Base-by-base conservation (phyloP, 2,113 vertebrate species). In the Ursus arctos region DNA sequence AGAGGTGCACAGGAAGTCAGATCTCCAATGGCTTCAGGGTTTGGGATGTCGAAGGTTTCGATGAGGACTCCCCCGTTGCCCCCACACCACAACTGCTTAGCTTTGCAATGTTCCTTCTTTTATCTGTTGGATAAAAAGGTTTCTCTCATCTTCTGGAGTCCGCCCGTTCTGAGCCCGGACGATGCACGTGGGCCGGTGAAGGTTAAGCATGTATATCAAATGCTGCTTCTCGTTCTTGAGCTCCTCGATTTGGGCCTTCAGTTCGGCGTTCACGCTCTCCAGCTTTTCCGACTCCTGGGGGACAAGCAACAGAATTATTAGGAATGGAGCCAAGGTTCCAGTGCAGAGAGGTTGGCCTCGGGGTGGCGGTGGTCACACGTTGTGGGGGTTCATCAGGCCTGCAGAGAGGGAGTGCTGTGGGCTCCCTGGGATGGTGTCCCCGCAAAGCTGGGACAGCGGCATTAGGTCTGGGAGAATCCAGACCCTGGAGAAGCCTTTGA, bases 141-240 rank as follows among this genome's bases (percentile, higher is more conserved):
- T 99, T 94, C 99, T 98, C 98, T 99, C 99, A 7, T 99, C 99
- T 96, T 99, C 99, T 0, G 99, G 99, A 47, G 99, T 99, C 97
- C 99, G 99, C 72, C 99, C 99, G 0, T 99, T 99, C 97, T 99
- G 99, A 18, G 99, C 99, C 1, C 99, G 99, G 92, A 99, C 99
- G 94, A 99, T 99, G 98, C 99, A 99, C 1, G 99, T 99, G 51
- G 99, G 99, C 91, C 99, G 99, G 97, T 99, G 99, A 77, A 99
- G 99, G 96, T 99, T 99, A 22, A 99, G 99, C 99, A 99, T 99
- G 99, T 99, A 99, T 97, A 99, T 99, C 98, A 99, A 98, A 98
- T 99, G 99, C 98, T 99, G 99, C 98, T 99, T 99, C 99, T 99
- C 99, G 0, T 99, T 99, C 99, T 99, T 99, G 96, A 99, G 99